Percentiles rank a stretch among this genome's conserved stretches.
Conservation (phyloP, 2,113 vertebrate genomes). For the Apodemus sylvaticus region DNA sequence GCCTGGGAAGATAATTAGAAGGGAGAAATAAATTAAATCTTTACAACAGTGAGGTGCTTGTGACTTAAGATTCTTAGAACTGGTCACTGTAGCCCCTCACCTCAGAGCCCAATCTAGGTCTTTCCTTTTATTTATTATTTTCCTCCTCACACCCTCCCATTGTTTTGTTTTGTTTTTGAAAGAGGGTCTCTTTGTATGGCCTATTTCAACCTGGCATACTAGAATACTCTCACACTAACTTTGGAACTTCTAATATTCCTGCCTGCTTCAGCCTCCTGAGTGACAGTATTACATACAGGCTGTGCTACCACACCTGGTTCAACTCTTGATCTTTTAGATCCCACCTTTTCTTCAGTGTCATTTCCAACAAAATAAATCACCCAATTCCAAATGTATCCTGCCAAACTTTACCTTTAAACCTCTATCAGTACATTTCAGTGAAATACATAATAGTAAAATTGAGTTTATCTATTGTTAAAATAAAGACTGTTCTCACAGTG, state of each 20-base stretch:
- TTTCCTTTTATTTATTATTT: neutral
- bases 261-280: neutral
- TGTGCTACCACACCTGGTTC: neutral
- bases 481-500: neutral
- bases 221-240: neutral
- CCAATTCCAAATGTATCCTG: neutral
- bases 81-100: neutral
- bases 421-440: neutral
- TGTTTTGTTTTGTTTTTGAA: neutral
- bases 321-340: neutral
- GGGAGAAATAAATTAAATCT: constrained; percentile 66
- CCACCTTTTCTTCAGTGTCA: neutral
- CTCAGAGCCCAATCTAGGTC: neutral
- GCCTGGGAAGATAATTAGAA: constrained; percentile 71
- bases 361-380: constrained; percentile 31
- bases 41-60: constrained; percentile 29
- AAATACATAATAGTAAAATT: neutral
- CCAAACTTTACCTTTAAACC: constrained; percentile 9
- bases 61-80: constrained; percentile 56
- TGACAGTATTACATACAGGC: neutral
- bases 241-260: neutral
- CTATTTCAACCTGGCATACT: neutral
- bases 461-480: constrained; percentile 32
- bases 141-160: neutral
- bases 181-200: neutral